Conservation (phyloP, 2,888 invertebrate species). For the Ophion obscuratus region DNA sequence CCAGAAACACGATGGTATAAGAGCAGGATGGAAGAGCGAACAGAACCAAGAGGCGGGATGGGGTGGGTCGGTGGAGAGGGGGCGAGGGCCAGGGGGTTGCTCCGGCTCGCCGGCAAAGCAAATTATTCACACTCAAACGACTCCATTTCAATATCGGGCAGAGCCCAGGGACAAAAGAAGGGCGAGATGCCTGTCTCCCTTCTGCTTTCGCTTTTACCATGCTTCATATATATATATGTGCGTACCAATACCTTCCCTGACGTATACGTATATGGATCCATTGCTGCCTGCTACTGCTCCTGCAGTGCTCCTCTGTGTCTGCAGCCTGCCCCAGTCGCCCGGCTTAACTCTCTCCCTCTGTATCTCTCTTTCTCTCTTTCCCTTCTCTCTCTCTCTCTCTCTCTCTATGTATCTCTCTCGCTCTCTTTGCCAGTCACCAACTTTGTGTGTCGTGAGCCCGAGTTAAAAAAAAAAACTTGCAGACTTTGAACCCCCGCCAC, state of each 20-base stretch:
- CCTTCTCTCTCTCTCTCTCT: conserved; percentile 44
- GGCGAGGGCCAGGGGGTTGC: conserved; percentile 71
- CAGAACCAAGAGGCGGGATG: conserved; percentile 44
- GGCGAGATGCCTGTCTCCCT: conserved; percentile 84
- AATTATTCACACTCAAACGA: conserved; percentile 90
- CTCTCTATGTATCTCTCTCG: conserved; percentile 19
- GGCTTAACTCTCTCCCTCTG: conserved; percentile 60
- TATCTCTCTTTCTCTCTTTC: conserved; percentile 65
- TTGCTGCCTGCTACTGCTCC: conserved; percentile 52
- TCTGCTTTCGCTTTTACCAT: conserved; percentile 80
- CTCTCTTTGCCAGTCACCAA: conserved; percentile 29
- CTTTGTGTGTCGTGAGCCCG: conserved; percentile 52
- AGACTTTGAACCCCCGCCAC: conserved; percentile 30
- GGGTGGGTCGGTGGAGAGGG: conserved; percentile 64
- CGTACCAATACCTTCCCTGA: conserved; percentile 28
- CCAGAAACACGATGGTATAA: conserved; percentile 45
- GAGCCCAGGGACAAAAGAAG: conserved; percentile 86
- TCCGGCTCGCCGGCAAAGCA: conserved; percentile 85
- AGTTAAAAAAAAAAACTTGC: conserved; percentile 37
- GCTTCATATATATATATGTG: conserved; percentile 8
- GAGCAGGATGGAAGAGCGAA: conserved; percentile 61
- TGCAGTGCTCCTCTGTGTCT: conserved; percentile 73
- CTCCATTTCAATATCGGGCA: conserved; percentile 88
- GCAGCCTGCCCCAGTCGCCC: conserved; percentile 78
- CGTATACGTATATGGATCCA: conserved; percentile 16